Conservation (phyloP, 1,140 invertebrate genomes). For the Pachypsylla venusta region DNA sequence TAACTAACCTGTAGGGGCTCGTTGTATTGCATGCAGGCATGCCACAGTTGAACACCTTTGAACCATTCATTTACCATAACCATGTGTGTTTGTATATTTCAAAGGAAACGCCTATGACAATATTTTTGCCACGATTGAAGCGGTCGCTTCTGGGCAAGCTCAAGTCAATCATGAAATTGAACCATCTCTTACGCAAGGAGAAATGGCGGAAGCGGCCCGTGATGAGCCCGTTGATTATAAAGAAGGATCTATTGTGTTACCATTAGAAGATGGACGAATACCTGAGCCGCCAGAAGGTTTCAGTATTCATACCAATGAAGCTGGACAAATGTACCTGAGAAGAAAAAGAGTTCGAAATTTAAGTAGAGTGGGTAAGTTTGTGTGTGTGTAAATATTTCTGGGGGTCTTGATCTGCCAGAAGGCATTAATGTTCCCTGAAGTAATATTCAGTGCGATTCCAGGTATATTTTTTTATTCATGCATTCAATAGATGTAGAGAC, state of each 20-base stretch:
- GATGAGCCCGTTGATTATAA: conserved; percentile 36
- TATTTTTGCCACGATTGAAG: conserved; percentile 66
- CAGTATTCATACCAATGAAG: conserved; percentile 63
- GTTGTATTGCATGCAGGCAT: no score
- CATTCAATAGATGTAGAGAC: no score
- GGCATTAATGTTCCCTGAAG: no score
- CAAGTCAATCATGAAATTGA: neutral
- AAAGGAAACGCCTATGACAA: conserved; percentile 38
- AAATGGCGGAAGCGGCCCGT: conserved; percentile 3
- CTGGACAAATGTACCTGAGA: conserved; percentile 55
- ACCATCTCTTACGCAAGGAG: neutral
- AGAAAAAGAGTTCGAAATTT: conserved; percentile 77
- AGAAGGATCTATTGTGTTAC: conserved; percentile 63
- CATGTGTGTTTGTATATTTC: no score
- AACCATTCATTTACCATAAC: no score
- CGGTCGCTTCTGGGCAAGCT: conserved; percentile 46
- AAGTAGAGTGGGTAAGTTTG: conserved; percentile 58
- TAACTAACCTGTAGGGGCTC: no score
- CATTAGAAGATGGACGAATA: conserved; percentile 46
- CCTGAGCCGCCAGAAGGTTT: conserved; percentile 65
- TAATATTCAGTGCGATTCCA: no score
- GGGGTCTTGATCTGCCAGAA: no score
- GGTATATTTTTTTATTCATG: no score
- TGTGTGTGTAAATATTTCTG: no score
- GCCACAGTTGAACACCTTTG: no score